Conservation (phyloP, 2,113 vertebrate species). For the Etia nguti region DNA sequence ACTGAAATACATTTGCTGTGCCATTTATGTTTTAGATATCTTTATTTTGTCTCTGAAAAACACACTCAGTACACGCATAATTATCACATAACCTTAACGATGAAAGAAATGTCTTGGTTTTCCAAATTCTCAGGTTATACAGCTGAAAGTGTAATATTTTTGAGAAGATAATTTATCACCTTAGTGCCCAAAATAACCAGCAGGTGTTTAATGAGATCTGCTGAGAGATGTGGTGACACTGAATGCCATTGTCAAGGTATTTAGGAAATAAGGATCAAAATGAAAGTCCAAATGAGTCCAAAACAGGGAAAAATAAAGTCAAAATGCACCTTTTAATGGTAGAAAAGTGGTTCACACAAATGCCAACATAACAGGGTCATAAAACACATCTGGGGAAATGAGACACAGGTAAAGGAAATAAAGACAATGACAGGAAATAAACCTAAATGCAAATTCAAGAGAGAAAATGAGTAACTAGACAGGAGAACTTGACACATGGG, state of each 20-base stretch:
- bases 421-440: not conserved
- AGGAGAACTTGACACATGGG: not conserved
- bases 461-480: not conserved
- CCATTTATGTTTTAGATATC: not conserved
- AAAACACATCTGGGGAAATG: not conserved
- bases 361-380: not conserved
- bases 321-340: not conserved
- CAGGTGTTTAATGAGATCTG: not conserved
- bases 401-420: fast-evolving
- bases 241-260: not conserved
- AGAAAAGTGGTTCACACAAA: not conserved
- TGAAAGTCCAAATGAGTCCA: not conserved
- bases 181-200: not conserved
- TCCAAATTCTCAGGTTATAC: not conserved
- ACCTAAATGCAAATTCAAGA: not conserved
- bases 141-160: not conserved
- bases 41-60: not conserved
- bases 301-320: not conserved
- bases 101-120: not conserved
- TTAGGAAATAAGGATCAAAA: not conserved
- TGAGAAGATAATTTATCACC: not conserved
- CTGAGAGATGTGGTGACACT: fast-evolving
- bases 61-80: not conserved
- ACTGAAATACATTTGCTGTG: not conserved
- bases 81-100: not conserved